Evolutionary conservation across 1,140 invertebrate genomes (phyloP), one percentile per base, ranked within the genome.

Genomic region (Sarcophaga peregrina): DNA sequence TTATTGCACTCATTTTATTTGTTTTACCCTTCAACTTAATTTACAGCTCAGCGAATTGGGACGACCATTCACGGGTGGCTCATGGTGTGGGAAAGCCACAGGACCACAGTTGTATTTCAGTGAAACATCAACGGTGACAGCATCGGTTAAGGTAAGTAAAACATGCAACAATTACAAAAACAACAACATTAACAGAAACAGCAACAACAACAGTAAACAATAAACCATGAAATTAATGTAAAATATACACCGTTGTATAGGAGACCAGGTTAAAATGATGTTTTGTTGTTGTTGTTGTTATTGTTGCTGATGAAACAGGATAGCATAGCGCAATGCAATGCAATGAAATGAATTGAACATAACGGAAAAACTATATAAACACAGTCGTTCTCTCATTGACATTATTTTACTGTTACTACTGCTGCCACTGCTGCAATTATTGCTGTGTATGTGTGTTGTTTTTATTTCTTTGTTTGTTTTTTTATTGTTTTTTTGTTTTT

Each of bases 51-150:
- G 95, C 75, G 96, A 96, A 91, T 91, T 96, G 82, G 95, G 95
- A 25, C 92, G 95, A 75, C 95, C 95, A 20, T 96, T 96, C 90
- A 96, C 95, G 7, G 95, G 95, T 76, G 95, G 96, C 76, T 96
- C 94, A 5, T 97, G 95, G 95, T 97, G 96, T 86, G 96, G 95
- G 37, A 92, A 93, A 45, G 94, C 95, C 13, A 93, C 94, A 5
- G 94, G 93, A 73, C 93, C 93, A 48, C 95, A 95, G 62, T 93
- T 95, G n/a, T 96, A 96, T 90, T 96, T 95, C 91, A 96, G 95
- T 87, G 96, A 96, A 91, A 96, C 95, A 52, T 94, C 94, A 82
- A 96, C 95, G 5, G 94, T 96, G 58, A 96, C 95, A 11, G 94
- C 94, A 0, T 95, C 95, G 11, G 93, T 96, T 15, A 94, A 94